These are phyloP conservation scores for Plebejus anna DNA, from an alignment of 2,888 invertebrate species.

Conservation along the genomic window DNA sequence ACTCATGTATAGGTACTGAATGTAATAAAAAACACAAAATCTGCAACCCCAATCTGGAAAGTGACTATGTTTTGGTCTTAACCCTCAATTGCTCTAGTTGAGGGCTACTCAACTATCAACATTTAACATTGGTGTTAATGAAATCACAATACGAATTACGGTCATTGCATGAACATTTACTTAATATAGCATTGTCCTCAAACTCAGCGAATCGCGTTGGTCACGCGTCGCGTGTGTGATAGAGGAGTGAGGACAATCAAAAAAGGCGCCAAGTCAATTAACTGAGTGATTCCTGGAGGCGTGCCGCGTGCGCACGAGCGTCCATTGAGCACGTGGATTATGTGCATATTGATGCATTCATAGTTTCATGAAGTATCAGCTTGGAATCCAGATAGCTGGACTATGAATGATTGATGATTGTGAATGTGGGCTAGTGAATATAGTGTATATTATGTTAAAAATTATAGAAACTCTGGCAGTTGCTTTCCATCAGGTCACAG, in stretches of 20 bases:
- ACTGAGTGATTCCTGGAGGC: background rate
- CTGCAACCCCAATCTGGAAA: background rate
- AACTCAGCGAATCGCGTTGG: slow-evolving; percentile 33
- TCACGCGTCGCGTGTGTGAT: slow-evolving; percentile 54
- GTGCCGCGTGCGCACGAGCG: slow-evolving; percentile 7
- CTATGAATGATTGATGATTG: no score
- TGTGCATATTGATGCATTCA: slow-evolving; percentile 12
- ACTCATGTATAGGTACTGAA: background rate
- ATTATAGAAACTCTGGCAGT: no score
- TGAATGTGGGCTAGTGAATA: no score
- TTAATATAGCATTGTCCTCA: slow-evolving; percentile 12
- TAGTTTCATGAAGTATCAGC: background rate
- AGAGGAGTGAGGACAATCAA: slow-evolving; percentile 59
- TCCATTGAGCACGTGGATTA: background rate
- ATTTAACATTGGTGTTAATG: background rate
- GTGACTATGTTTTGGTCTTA: background rate
- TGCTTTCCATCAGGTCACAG: no score
- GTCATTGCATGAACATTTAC: slow-evolving; percentile 37
- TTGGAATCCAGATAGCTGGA: background rate
- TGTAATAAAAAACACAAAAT: background rate
- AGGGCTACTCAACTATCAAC: background rate
- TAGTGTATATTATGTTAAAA: no score
- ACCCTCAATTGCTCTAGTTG: background rate
- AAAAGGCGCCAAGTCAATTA: slow-evolving; percentile 42
- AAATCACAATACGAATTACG: slow-evolving; percentile 36